Conservation (phyloP, 2,113 vertebrate species). For the Eurypyga helias region DNA sequence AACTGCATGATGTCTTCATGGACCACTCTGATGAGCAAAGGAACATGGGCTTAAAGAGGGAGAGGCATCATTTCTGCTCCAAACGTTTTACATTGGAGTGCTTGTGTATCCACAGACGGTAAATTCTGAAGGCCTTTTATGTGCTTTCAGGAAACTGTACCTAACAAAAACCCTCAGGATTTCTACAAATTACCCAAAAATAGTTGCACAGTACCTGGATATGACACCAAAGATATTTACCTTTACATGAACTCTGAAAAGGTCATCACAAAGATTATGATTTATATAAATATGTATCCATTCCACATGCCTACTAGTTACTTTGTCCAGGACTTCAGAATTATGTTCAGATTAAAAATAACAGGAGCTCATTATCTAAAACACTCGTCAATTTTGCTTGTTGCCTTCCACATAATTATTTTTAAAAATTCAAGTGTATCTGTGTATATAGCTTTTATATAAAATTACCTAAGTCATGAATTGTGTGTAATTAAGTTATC, state of each 20-base stretch:
- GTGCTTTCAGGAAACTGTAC: neutral
- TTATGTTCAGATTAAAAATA: neutral
- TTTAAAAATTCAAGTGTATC: neutral
- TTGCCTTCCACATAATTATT: neutral
- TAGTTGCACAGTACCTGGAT: neutral
- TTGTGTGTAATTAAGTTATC: neutral
- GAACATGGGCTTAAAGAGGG: neutral
- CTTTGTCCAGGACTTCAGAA: neutral
- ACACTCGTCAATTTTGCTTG: neutral
- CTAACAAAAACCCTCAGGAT: neutral
- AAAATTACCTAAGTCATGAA: neutral
- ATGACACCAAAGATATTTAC: neutral
- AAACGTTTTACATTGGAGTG: neutral
- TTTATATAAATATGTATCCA: neutral
- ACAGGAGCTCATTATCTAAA: neutral
- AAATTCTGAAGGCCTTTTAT: neutral
- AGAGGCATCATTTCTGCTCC: neutral
- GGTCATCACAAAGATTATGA: neutral
- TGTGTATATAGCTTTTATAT: neutral
- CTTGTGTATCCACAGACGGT: neutral
- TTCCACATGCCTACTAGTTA: neutral
- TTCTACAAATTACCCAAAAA: neutral
- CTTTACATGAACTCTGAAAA: neutral
- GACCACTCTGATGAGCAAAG: neutral
- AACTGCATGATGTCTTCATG: neutral